These are phyloP conservation scores for Brachycybe producta DNA, from an alignment of 2,888 invertebrate species.

Conservation along the genomic window DNA sequence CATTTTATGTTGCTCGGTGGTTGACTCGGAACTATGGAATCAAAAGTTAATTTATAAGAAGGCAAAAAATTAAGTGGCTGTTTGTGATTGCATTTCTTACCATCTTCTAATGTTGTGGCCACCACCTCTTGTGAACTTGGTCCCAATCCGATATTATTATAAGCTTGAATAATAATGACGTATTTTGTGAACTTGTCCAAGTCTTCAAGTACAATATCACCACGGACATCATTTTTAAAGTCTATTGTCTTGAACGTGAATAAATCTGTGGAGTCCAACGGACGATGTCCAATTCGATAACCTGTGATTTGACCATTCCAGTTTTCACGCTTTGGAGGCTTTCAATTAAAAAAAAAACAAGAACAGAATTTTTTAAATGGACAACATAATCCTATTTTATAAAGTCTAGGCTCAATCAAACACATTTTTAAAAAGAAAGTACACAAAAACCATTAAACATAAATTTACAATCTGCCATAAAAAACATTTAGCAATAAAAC, in stretches of 20 bases:
- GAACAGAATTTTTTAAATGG: not conserved
- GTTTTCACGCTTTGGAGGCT: constrained; percentile 72
- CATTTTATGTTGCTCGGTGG: constrained; percentile 36
- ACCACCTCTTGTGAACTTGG: constrained; percentile 24
- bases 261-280: constrained; percentile 28
- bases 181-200: constrained; percentile 27
- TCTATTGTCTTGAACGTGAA: constrained; percentile 10
- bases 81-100: constrained; percentile 19
- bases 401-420: no score
- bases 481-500: no score
- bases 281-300: constrained; percentile 57
- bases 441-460: no score
- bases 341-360: constrained; percentile 1
- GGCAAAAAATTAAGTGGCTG: not conserved
- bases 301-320: constrained; percentile 87
- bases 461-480: no score
- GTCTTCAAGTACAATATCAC: constrained; percentile 28
- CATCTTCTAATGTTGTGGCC: constrained; percentile 26
- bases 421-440: no score
- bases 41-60: not conserved
- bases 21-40: constrained; percentile 34
- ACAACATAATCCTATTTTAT: no score
- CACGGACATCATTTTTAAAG: constrained; percentile 6
- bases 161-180: constrained; percentile 25
- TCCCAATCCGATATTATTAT: constrained; percentile 26